Conservation (phyloP, 2,888 invertebrate genomes). For the Standfussiana lucernea region DNA sequence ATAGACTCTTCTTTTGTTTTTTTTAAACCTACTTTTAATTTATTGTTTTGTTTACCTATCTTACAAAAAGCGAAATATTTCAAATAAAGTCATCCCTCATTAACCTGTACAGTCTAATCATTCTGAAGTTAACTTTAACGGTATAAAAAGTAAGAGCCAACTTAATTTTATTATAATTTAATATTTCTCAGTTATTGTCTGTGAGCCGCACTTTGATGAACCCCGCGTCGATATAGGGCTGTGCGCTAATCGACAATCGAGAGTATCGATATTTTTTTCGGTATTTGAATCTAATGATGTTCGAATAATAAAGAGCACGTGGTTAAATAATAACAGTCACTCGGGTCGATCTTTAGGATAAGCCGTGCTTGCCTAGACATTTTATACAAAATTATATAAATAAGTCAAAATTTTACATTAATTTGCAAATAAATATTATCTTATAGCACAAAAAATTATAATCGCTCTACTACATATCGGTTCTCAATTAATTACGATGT, state of each 20-base stretch:
- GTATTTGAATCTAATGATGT: neutral
- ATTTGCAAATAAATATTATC: neutral
- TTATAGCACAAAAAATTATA: neutral
- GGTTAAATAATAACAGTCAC: too few species aligned
- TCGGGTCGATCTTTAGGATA: too few species aligned
- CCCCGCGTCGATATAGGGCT: slow-evolving; percentile 82
- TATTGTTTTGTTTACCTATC: neutral
- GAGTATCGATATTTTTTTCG: slow-evolving; percentile 35
- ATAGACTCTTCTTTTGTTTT: too few species aligned
- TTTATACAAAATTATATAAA: neutral
- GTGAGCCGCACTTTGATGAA: slow-evolving; percentile 87
- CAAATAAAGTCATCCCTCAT: neutral
- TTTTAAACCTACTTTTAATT: too few species aligned
- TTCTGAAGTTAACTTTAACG: slow-evolving; percentile 73
- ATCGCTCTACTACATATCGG: neutral
- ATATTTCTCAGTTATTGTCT: slow-evolving; percentile 90
- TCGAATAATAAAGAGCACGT: too few species aligned
- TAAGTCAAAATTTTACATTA: neutral
- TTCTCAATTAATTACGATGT: neutral
- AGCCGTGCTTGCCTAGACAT: too few species aligned
- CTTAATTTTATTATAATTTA: slow-evolving; percentile 91
- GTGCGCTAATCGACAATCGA: slow-evolving; percentile 44
- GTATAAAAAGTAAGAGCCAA: slow-evolving; percentile 84
- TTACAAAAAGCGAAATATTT: neutral
- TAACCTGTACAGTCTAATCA: slow-evolving; percentile 41